Evolutionary conservation across 1,140 invertebrate genomes (phyloP).

Genomic region (Leptinotarsa undecemlineata): DNA sequence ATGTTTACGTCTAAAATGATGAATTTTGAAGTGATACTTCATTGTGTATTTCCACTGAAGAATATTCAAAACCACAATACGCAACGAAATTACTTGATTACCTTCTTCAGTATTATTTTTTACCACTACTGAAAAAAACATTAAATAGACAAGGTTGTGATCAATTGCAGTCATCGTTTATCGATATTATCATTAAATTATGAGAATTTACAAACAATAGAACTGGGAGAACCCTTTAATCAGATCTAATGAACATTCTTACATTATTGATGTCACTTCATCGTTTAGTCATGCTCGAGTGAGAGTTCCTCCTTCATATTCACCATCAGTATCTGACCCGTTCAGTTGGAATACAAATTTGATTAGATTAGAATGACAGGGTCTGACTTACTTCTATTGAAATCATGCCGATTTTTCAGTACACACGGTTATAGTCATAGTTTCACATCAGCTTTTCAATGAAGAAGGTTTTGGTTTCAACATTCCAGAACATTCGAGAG

Average conservation of each 20-base stretch:
- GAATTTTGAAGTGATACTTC: too few species aligned
- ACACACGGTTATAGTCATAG: not conserved
- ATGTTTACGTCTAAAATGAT: too few species aligned
- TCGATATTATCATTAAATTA: not conserved
- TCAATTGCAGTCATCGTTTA: too few species aligned
- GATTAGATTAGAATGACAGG: constrained; percentile 1
- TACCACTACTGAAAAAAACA: too few species aligned
- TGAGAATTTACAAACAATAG: constrained; percentile 1
- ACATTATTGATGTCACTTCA: not conserved
- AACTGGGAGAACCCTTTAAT: not conserved
- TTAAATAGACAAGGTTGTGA: too few species aligned
- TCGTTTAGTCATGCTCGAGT: constrained; percentile 1
- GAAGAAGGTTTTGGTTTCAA: not conserved
- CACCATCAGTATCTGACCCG: not conserved
- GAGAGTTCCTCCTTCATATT: not conserved
- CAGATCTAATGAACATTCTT: constrained; percentile 2
- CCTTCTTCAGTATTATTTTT: too few species aligned
- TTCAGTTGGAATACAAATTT: not conserved
- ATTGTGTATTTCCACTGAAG: too few species aligned
- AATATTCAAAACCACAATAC: too few species aligned
- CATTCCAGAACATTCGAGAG: not conserved
- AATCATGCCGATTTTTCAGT: not conserved
- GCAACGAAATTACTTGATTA: too few species aligned
- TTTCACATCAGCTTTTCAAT: not conserved
- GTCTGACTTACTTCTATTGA: not conserved